Base-by-base conservation (phyloP, 1,140 invertebrate genomes). In the Scaptomyza pallida region DNA sequence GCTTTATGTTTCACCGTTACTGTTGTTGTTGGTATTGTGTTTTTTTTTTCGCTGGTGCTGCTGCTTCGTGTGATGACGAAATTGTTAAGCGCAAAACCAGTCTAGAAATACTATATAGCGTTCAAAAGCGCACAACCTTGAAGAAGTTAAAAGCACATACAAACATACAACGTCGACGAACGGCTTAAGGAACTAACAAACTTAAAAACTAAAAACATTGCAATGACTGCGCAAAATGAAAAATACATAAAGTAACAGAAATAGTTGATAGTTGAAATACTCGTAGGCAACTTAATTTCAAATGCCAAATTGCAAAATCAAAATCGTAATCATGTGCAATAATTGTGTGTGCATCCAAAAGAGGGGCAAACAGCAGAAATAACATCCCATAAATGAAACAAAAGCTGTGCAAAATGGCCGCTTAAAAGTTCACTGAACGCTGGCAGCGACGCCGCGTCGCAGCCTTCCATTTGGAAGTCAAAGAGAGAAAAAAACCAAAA, bases 41-140 rank as follows among this genome's bases (percentile, higher is more conserved):
- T n/a, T n/a, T n/a, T n/a, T n/a, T n/a, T 72, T 67, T 44, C 68
- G 71, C 33, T 37, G 33, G 30, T 33, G n/a, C 16, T 62, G 62
- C 41, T 41, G 55, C 35, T 43, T 60, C 23, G 57, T 62, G 41
- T 52, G 82, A 85, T 85, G 81, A 85, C 81, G 81, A 85, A 85
- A 85, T 81, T 81, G 64, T 65, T 81, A 68, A 85, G 81, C 82
- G 73, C n/a, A 88, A 85, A 85, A 85, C 81, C 81, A 85, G 81
- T 85, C 81, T 85, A 85, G 81, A 85, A 77, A 85, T 51, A 81
- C 68, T 64, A 77, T 61, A 88, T 60, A 48, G 52, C 60, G 48
- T 54, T 59, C 33, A 43, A 48, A 76, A 63, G 59, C 54, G 59
- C 59, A 64, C 81, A 85, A 85, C 81, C 81, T 85, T 85, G 81